Evolutionary conservation across 2,888 invertebrate genomes (phyloP).

Genomic region (Platynereis dumerilii): DNA sequence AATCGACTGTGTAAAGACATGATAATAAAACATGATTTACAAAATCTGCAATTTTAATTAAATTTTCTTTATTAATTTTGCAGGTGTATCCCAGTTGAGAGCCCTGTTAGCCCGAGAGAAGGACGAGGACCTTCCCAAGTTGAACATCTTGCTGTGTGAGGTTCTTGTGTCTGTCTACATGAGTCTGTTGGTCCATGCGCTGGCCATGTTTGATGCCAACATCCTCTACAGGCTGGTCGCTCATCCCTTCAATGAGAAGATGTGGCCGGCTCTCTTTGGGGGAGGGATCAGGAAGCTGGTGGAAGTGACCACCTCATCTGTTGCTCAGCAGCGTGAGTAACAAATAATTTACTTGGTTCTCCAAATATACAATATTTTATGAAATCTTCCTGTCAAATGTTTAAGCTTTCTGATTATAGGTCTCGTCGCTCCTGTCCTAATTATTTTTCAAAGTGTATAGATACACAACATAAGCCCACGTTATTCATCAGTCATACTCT

Average conservation of each 20-base stretch:
- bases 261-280: conserved; percentile 71
- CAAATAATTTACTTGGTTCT: too few relatives aligned
- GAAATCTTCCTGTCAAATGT: too few relatives aligned
- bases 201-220: conserved; percentile 92
- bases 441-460: too few relatives aligned
- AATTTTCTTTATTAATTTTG: too few relatives aligned
- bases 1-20: too few relatives aligned
- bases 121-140: conserved; percentile 90
- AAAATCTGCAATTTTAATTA: too few relatives aligned
- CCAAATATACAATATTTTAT: too few relatives aligned
- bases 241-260: conserved; percentile 77
- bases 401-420: too few relatives aligned
- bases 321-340: conserved; percentile 6
- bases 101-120: conserved; percentile 90
- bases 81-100: conserved; percentile 89
- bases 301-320: conserved; percentile 16
- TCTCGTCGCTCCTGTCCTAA: too few relatives aligned
- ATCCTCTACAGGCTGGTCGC: conserved; percentile 80
- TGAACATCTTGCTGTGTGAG: conserved; percentile 90
- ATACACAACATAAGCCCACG: too few relatives aligned
- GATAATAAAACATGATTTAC: too few relatives aligned
- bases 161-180: conserved; percentile 92
- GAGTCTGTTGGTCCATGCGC: conserved; percentile 88
- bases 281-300: conserved; percentile 63
- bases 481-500: too few relatives aligned